These are phyloP conservation scores for Chrysolina haemoptera DNA, from an alignment of 2,888 invertebrate genomes.

Conservation along the genomic window DNA sequence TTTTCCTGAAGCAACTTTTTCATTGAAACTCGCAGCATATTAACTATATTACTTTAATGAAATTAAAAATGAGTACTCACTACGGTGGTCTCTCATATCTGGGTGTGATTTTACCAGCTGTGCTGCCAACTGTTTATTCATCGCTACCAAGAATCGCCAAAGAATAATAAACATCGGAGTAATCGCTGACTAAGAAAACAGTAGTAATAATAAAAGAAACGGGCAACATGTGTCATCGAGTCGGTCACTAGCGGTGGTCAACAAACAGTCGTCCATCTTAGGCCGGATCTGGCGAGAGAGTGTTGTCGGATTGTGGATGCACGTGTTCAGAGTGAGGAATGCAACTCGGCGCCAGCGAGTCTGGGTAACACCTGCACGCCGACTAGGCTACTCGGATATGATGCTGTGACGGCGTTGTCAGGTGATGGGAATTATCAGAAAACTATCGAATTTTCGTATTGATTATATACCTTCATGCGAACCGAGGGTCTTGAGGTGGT, in stretches of 20 bases:
- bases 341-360: slow-evolving; percentile 77
- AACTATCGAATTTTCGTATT: background rate
- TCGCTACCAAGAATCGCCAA: slow-evolving; percentile 10
- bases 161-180: slow-evolving; percentile 6
- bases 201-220: slow-evolving; percentile 30
- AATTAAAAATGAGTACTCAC: background rate
- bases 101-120: slow-evolving; percentile 8
- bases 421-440: background rate
- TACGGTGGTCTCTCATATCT: slow-evolving; percentile 1
- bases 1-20: no score
- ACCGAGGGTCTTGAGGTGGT: no score
- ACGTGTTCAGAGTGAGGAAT: slow-evolving; percentile 73
- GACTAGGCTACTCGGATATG: slow-evolving; percentile 51
- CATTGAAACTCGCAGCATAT: background rate
- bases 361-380: slow-evolving; percentile 77
- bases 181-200: slow-evolving; percentile 31
- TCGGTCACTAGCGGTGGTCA: slow-evolving; percentile 40
- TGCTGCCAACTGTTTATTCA: slow-evolving; percentile 14
- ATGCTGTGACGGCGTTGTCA: slow-evolving; percentile 41
- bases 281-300: slow-evolving; percentile 41
- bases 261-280: slow-evolving; percentile 35
- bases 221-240: slow-evolving; percentile 43
- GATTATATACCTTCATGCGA: no score
- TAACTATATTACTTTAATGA: background rate
- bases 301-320: slow-evolving; percentile 55